A percentile compares a stretch with the other conserved stretches of the same genome.
These are phyloP conservation scores for Pteronura brasiliensis DNA, from an alignment of 2,113 vertebrate genomes.

Conservation along the genomic window DNA sequence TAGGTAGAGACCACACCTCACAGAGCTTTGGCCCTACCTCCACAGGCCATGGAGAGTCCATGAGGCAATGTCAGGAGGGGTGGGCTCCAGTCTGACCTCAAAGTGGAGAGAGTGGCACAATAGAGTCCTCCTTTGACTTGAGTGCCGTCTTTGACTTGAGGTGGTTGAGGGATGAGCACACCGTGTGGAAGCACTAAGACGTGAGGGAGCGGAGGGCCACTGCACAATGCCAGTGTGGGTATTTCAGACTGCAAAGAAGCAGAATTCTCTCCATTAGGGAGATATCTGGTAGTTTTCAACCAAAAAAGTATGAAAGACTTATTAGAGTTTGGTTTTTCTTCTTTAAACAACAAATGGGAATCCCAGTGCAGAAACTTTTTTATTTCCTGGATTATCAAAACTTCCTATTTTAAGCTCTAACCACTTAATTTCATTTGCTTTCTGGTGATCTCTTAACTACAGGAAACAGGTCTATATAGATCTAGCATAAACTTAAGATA, in stretches of 20 bases:
- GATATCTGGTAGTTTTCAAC: not conserved
- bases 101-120: not conserved
- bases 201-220: not conserved
- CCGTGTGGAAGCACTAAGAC: not conserved
- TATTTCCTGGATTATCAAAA: not conserved
- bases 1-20: not conserved
- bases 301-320: not conserved
- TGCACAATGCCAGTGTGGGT: rapidly evolving
- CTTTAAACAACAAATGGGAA: not conserved
- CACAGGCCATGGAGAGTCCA: not conserved
- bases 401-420: not conserved
- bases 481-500: not conserved
- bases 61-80: not conserved
- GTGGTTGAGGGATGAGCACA: not conserved
- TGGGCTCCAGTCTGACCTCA: not conserved
- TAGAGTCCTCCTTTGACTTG: not conserved
- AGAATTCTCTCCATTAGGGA: not conserved
- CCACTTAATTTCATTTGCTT: constrained; percentile 20
- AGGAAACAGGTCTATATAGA: not conserved
- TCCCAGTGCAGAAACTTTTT: not conserved
- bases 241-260: not conserved
- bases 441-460: not conserved
- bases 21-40: not conserved
- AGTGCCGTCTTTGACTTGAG: not conserved
- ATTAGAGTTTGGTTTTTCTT: constrained; percentile 15